Conservation (phyloP, 2,113 vertebrate genomes). For the Megalops atlanticus region DNA sequence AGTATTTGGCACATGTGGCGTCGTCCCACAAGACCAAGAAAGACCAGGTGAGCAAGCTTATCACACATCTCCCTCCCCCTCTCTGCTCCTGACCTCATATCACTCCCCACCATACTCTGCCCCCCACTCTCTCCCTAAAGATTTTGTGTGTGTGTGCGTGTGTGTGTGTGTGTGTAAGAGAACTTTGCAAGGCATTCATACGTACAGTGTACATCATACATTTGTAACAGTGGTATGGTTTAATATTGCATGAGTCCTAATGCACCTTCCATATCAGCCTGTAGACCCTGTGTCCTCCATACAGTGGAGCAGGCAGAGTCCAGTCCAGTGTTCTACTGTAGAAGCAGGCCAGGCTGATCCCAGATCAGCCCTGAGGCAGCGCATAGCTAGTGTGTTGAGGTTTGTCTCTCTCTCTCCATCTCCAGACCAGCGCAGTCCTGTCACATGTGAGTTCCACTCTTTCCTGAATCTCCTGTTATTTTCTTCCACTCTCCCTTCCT, state of each 20-base stretch:
- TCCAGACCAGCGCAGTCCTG: constrained; percentile 60
- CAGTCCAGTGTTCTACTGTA: background rate
- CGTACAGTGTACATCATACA: too few species aligned
- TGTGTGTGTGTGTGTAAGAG: too few species aligned
- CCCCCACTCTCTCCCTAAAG: background rate
- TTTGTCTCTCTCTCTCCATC: constrained; percentile 39
- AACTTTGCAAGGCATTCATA: too few species aligned
- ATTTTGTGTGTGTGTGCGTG: too few species aligned
- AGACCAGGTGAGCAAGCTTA: constrained; percentile 85
- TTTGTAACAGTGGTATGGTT: too few species aligned
- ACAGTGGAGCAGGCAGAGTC: background rate
- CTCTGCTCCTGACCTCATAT: background rate
- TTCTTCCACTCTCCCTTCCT: constrained; percentile 7
- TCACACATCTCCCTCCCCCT: background rate
- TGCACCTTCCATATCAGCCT: too few species aligned
- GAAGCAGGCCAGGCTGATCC: background rate
- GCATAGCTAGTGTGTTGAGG: constrained; percentile 28
- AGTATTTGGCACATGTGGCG: constrained; percentile 95
- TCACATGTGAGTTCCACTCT: constrained; percentile 66
- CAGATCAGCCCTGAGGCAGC: constrained; percentile 5
- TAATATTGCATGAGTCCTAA: too few species aligned
- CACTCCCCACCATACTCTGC: background rate
- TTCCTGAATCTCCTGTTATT: background rate
- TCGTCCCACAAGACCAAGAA: constrained; percentile 98
- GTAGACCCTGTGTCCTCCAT: background rate